Evolutionary conservation across 1,140 invertebrate genomes (phyloP).

Genomic region (Atopsyche davidsoni): DNA sequence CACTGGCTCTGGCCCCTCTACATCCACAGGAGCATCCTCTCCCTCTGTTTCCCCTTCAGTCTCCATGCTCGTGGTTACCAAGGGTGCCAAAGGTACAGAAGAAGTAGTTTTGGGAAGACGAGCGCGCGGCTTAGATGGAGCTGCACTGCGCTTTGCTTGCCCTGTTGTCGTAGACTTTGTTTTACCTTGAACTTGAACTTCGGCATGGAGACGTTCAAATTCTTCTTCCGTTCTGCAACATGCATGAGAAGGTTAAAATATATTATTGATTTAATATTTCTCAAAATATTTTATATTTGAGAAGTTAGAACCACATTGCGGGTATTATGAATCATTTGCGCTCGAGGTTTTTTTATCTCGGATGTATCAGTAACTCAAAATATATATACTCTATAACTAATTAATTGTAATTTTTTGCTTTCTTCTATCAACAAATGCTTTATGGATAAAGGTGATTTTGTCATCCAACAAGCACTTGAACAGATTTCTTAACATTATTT

Average conservation of each 20-base stretch:
- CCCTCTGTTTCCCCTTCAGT: constrained; percentile 9
- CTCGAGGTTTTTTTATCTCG: too few species aligned
- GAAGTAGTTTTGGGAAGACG: background rate
- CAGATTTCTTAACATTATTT: background rate
- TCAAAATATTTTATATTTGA: too few species aligned
- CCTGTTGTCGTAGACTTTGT: constrained; percentile 8
- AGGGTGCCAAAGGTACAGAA: too few species aligned
- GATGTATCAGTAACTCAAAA: too few species aligned
- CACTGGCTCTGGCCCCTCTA: constrained; percentile 19
- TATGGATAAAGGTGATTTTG: too few species aligned
- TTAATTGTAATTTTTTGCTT: too few species aligned
- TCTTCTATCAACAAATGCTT: too few species aligned
- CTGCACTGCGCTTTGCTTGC: background rate
- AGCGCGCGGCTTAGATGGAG: constrained; percentile 6
- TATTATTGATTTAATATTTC: too few species aligned
- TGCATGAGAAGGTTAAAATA: background rate
- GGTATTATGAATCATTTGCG: too few species aligned
- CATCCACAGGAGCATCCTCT: constrained; percentile 25
- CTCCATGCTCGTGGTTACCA: background rate
- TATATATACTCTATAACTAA: too few species aligned
- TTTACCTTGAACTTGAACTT: constrained; percentile 53
- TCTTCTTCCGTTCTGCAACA: constrained; percentile 60
- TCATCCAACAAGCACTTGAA: too few species aligned
- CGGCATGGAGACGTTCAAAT: constrained; percentile 58
- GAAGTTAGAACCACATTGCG: too few species aligned